These are phyloP conservation scores for Epistrophella euchroma DNA, from an alignment of 2,888 invertebrate genomes.

Conservation along the genomic window DNA sequence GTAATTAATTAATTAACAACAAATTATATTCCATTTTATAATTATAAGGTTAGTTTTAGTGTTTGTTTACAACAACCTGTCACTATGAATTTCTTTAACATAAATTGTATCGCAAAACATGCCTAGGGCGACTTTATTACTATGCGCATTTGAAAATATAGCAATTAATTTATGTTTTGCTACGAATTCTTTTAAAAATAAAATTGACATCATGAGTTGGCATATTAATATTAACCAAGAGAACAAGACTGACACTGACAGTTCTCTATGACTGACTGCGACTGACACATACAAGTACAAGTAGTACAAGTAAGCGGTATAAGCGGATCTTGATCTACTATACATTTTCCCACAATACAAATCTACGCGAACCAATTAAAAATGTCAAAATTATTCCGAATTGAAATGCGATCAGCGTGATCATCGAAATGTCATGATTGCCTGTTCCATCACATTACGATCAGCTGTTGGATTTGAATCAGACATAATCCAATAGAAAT, in stretches of 20 bases:
- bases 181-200: constrained; percentile 67
- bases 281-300: constrained; percentile 6
- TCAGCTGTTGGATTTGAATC: constrained; percentile 16
- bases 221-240: constrained; percentile 2
- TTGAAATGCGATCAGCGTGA: constrained; percentile 27
- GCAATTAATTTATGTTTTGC: constrained; percentile 55
- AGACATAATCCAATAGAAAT: constrained; percentile 35
- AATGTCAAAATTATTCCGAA: constrained; percentile 44
- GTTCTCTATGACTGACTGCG: constrained; percentile 7
- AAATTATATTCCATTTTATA: constrained; percentile 69
- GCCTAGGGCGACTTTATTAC: constrained; percentile 54
- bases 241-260: constrained; percentile 17
- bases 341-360: constrained; percentile 10
- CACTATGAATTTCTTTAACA: constrained; percentile 53
- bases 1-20: constrained; percentile 73
- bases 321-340: too few species aligned
- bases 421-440: constrained; percentile 37
- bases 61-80: constrained; percentile 67
- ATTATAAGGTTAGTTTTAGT: constrained; percentile 62
- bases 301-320: constrained; percentile 27
- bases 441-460: constrained; percentile 28
- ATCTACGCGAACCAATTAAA: constrained; percentile 25
- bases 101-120: constrained; percentile 50
- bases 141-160: constrained; percentile 64
- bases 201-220: constrained; percentile 57